phyloP scores from a whole-genome alignment of 2,888 invertebrate genomes.

The Ischnus inquisitorius region DNA sequence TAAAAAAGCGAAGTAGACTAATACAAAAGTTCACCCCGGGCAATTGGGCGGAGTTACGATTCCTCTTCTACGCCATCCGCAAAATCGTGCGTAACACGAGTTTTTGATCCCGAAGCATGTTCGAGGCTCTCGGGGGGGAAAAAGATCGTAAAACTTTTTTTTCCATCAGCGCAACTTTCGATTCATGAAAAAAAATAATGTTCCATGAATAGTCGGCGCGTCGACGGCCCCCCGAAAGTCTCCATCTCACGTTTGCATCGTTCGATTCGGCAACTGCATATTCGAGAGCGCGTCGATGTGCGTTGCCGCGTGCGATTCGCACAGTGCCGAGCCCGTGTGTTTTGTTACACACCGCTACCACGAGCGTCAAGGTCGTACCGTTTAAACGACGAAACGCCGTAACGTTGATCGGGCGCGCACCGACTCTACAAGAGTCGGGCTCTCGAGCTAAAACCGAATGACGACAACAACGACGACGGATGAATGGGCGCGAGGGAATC shows the following conservation, averaged over 20 bases:
- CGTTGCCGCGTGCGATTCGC: slow-evolving; percentile 12
- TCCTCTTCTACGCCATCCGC: background rate
- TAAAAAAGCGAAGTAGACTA: background rate
- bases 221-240: too few species aligned
- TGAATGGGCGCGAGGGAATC: slow-evolving; percentile 34
- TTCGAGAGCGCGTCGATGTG: background rate
- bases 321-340: background rate
- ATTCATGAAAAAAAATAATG: background rate
- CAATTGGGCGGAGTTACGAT: background rate
- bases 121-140: background rate
- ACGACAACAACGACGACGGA: slow-evolving; percentile 46
- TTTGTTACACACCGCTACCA: slow-evolving; percentile 31
- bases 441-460: slow-evolving; percentile 26
- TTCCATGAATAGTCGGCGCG: background rate
- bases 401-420: slow-evolving; percentile 57
- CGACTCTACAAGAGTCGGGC: slow-evolving; percentile 23
- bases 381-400: slow-evolving; percentile 74
- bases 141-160: background rate
- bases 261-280: slow-evolving; percentile 50
- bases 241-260: slow-evolving; percentile 23
- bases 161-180: too few species aligned
- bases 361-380: slow-evolving; percentile 77
- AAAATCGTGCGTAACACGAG: background rate
- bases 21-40: background rate
- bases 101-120: background rate